phyloP scores from a whole-genome alignment of 1,140 invertebrate genomes.

The Drosophila parvula region DNA sequence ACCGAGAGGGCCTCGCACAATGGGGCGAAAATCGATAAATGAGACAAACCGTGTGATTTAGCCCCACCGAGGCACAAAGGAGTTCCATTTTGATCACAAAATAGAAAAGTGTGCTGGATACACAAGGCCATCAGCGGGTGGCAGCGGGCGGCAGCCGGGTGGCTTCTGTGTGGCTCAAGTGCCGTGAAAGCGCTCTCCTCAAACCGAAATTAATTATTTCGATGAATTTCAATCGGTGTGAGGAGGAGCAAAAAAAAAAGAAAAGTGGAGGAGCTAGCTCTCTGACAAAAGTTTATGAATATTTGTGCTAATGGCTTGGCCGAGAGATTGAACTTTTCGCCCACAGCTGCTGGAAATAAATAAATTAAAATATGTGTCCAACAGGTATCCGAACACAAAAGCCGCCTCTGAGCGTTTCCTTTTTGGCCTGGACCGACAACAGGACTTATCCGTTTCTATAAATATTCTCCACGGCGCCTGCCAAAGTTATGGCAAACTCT shows the following conservation, averaged over 20 bases:
- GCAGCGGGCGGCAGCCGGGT: background rate
- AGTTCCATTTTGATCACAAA: constrained; percentile 65
- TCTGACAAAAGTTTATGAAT: constrained; percentile 50
- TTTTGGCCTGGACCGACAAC: constrained; percentile 9
- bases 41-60: constrained; percentile 76
- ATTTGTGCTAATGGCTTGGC: constrained; percentile 46
- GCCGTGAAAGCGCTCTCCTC: constrained; percentile 36
- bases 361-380: constrained; percentile 55
- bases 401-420: constrained; percentile 27
- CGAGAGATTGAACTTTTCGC: constrained; percentile 43
- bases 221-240: constrained; percentile 41
- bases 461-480: constrained; percentile 40
- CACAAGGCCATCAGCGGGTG: constrained; percentile 41
- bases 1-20: constrained; percentile 49
- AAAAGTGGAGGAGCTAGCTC: constrained; percentile 9
- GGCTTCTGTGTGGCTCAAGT: constrained; percentile 26
- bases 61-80: constrained; percentile 51
- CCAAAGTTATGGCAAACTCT: constrained; percentile 73
- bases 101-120: constrained; percentile 40
- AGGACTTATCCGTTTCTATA: constrained; percentile 52
- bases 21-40: constrained; percentile 77
- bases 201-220: constrained; percentile 53
- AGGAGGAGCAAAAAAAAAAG: constrained; percentile 2
- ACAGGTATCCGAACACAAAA: constrained; percentile 34
- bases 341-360: constrained; percentile 48